Base-by-base conservation (phyloP, 2,888 invertebrate genomes). In the Agriopis aurantiaria region DNA sequence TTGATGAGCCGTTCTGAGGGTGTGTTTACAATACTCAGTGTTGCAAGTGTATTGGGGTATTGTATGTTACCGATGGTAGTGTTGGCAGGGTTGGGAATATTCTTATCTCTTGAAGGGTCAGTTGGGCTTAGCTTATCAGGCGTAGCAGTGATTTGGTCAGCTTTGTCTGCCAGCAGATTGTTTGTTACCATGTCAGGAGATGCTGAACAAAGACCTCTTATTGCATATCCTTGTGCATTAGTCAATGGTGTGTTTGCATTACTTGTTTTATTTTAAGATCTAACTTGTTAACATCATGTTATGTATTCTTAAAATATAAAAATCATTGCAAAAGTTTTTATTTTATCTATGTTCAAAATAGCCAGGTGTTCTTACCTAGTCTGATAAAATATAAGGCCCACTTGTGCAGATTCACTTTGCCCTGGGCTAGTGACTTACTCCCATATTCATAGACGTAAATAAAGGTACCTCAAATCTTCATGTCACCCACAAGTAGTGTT, bases 231-330 rank as follows among this genome's bases (percentile, higher is more conserved):
- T 0, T 99, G 99, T 94, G 96, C 97, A 70, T 95, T 99, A 74
- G 96, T 99, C 43, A 98, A 98, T 92, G 98, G 98, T 60, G 98
- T 99, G 0, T 99, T 99, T 94, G 98, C 98, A 55, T 95, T 99
- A 65, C 95, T 99, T 80, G 98, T 99, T 61, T 95, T 99, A 72
- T 99, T 99, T 94, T 99, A 95, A 96, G 53, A 45, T 12, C 1
- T 9, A 3, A n/a, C 14, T 56, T 40, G 8, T 55, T 41, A n/a
- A 52, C 33, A 3, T 33, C 33, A 33, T 33, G 33, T 33, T 33
- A 33, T 33, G 33, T 33, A 33, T 33, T 33, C 33, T 3, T 33
- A 33, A 1, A 33, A 33, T 33, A 33, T 33, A 33, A 33, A 33
- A 33, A 33, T 33, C 33, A 33, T 33, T 33, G 33, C 1, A 33